Base-by-base conservation (phyloP, 2,113 vertebrate genomes). In the Thomomys bottae region DNA sequence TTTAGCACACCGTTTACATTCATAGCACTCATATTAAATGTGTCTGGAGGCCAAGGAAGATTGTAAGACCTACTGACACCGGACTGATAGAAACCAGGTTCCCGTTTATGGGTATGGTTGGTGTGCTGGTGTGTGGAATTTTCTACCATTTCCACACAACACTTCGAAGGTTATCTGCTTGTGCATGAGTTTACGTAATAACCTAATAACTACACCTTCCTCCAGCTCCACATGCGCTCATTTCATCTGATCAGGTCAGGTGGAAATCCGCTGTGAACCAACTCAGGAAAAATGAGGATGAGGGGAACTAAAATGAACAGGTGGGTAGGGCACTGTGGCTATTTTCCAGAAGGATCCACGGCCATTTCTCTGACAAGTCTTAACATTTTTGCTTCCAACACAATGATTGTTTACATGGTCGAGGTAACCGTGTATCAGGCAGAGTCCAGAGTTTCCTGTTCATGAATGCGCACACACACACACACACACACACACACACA, bases 1-100 rank as follows among this genome's bases (percentile, higher is more conserved):
- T 88, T 85, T 49, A 63, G 75, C 79, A 92, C 87, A 63, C 81
- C 30, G 81, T 93, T 94, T 92, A 84, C 92, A 91, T 84, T 79
- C 83, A 18, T 1, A n/a, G 54, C 61, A 61, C 71, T 24, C 30
- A 30, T 30, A 18, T 20, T 32, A 15, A 4, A 0, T 64, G 24
- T 17, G 17, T 75, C 61, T 63, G 17, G 42, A n/a, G 82, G 32
- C 80, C 40, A 70, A 92, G 61, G 54, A 11, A 72, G 84, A 32
- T 92, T 64, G 90, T 20, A 40, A 32, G 8, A 12, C 21, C 59
- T 15, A 20, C 67, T 8, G 67, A 76, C 82, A 49, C 78, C 92
- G 92, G 79, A 87, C 87, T 81, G 88, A 82, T 36, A 73, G 68
- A 73, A 90, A 54, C 34, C 36, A 78, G 20, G 66, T 73, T 89